Percentiles rank a stretch among this genome's conserved stretches.
Evolutionary conservation across 2,888 invertebrate species (phyloP).

Genomic region (Hoplodrina blanda): DNA sequence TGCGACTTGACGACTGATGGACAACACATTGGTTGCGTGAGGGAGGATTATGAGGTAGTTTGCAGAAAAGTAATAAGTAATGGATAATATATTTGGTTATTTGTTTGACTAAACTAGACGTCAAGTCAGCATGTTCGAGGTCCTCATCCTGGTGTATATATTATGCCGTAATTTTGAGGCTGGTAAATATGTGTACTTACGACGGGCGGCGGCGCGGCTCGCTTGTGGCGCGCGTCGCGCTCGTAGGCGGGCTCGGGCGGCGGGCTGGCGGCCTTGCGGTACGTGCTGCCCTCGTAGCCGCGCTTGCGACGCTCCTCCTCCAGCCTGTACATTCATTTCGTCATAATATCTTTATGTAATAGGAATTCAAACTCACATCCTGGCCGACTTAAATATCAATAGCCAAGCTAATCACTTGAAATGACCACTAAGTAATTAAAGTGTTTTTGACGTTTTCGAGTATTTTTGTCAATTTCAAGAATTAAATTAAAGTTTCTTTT

Average conservation of each 20-base stretch:
- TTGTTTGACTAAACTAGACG: too few relatives aligned
- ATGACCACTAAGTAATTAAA: background rate
- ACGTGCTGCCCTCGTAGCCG: constrained; percentile 85
- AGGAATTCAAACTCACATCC: background rate
- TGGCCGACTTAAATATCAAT: background rate
- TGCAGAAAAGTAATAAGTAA: too few relatives aligned
- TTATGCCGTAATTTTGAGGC: too few relatives aligned
- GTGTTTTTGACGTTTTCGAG: too few relatives aligned
- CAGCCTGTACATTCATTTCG: constrained; percentile 71
- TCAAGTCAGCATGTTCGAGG: too few relatives aligned
- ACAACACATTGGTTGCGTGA: background rate
- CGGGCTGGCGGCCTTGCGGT: constrained; percentile 84
- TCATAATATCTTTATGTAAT: background rate
- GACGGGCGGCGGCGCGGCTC: constrained; percentile 80
- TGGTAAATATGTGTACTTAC: constrained; percentile 57
- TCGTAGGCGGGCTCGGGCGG: constrained; percentile 85
- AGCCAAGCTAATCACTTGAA: background rate
- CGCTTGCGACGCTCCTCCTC: constrained; percentile 92
- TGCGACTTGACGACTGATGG: constrained; percentile 77
- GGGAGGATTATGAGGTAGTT: background rate
- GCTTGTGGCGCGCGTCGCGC: constrained; percentile 84
- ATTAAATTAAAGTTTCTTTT: too few relatives aligned
- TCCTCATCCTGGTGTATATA: too few relatives aligned
- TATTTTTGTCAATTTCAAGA: too few relatives aligned
- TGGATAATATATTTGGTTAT: too few relatives aligned